Percentiles rank a stretch among this genome's conserved stretches.
Evolutionary conservation across 2,888 invertebrate species (phyloP).

Genomic region (Neoaliturus tenellus): DNA sequence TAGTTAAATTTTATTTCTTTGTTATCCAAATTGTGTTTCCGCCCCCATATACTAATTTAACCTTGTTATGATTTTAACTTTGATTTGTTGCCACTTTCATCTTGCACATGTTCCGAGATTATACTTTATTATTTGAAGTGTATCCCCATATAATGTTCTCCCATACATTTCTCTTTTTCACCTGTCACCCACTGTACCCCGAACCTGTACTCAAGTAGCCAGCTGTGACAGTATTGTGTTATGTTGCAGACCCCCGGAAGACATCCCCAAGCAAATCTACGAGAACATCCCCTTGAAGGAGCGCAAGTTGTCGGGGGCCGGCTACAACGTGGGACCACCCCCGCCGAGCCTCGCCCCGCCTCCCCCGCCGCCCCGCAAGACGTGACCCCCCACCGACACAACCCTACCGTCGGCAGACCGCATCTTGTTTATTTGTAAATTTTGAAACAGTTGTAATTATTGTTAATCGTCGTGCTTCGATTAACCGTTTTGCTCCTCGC

Average conservation of each 20-base stretch:
- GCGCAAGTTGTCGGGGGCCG: slow-evolving; percentile 61
- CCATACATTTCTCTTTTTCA: too few species aligned
- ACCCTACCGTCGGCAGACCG: neutral
- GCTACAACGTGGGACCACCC: slow-evolving; percentile 61
- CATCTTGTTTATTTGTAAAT: neutral
- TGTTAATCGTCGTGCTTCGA: slow-evolving; percentile 17
- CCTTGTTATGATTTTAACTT: too few species aligned
- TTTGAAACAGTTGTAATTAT: slow-evolving; percentile 9
- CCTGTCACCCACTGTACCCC: too few species aligned
- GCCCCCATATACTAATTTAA: too few species aligned
- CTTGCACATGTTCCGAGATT: too few species aligned
- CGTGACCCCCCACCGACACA: slow-evolving; percentile 42
- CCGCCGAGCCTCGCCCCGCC: slow-evolving; percentile 63
- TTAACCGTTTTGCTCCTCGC: neutral
- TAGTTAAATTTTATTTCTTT: too few species aligned
- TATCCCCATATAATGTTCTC: too few species aligned
- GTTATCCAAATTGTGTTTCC: too few species aligned
- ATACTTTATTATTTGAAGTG: too few species aligned
- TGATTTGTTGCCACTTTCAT: too few species aligned
- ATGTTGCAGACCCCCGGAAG: slow-evolving; percentile 74
- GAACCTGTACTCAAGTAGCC: too few species aligned
- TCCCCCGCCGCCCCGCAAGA: slow-evolving; percentile 63
- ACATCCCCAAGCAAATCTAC: slow-evolving; percentile 74
- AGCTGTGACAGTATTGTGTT: slow-evolving; percentile 52
- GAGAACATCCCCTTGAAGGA: slow-evolving; percentile 75